Percentiles rank a stretch among this genome's conserved stretches.
These are phyloP conservation scores for Lerema accius DNA, from an alignment of 1,140 invertebrate species.

Conservation along the genomic window DNA sequence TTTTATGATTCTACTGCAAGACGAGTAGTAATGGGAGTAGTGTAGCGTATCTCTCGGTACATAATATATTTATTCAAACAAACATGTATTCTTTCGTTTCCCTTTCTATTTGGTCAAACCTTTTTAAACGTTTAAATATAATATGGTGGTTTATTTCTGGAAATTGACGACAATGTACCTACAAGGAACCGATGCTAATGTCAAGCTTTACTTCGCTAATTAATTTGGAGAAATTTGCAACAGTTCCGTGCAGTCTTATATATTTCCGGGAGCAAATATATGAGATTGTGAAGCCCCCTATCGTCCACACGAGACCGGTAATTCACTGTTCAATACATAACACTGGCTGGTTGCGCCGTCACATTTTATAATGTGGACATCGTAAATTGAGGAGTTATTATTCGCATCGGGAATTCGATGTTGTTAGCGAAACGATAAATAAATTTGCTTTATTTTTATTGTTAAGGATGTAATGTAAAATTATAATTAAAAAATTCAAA, in stretches of 20 bases:
- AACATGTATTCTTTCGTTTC: too few relatives aligned
- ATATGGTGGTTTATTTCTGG: too few relatives aligned
- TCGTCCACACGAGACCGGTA: slow-evolving; percentile 14
- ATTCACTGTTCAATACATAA: slow-evolving; percentile 6
- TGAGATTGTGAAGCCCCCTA: background rate
- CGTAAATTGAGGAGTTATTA: slow-evolving; percentile 30
- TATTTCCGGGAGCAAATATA: background rate
- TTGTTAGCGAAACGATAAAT: background rate
- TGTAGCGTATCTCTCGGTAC: too few relatives aligned
- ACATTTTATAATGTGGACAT: slow-evolving; percentile 11
- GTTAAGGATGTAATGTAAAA: background rate
- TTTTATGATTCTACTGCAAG: background rate
- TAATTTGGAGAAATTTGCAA: too few relatives aligned
- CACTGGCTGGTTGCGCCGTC: background rate
- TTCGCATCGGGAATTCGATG: slow-evolving; percentile 8
- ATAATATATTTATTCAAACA: too few relatives aligned
- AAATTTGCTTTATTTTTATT: background rate
- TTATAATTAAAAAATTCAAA: too few relatives aligned
- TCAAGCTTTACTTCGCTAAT: too few relatives aligned
- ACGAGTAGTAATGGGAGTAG: background rate
- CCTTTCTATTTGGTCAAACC: too few relatives aligned
- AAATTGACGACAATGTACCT: too few relatives aligned
- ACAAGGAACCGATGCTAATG: too few relatives aligned
- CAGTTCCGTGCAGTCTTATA: too few relatives aligned
- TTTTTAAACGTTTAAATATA: too few relatives aligned